Conservation (phyloP, 2,888 invertebrate genomes). For the Ptilodon capucinus region DNA sequence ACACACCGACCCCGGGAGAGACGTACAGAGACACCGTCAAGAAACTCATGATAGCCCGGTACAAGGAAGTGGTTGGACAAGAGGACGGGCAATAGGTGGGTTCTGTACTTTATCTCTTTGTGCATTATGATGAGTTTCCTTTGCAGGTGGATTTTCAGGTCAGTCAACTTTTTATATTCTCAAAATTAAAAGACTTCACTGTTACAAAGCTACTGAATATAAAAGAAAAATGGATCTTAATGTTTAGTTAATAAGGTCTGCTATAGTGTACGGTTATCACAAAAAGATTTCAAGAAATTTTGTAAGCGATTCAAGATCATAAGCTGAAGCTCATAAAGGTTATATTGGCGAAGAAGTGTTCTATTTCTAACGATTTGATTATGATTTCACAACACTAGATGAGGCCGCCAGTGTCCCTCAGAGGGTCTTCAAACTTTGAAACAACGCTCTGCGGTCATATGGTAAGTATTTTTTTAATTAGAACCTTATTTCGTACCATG, state of each 20-base stretch:
- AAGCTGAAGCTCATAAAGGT: conserved; percentile 16
- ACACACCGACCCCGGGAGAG: conserved; percentile 90
- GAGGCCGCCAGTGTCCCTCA: conserved; percentile 47
- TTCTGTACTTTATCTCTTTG: conserved; percentile 36
- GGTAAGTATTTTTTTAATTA: conserved; percentile 60
- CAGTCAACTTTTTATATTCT: conserved; percentile 34
- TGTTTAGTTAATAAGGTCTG: too few relatives aligned
- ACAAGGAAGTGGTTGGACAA: conserved; percentile 89
- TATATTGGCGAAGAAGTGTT: conserved; percentile 22
- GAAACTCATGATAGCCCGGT: conserved; percentile 94
- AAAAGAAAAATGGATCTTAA: neutral
- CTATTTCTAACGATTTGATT: conserved; percentile 72
- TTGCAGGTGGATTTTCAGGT: conserved; percentile 61
- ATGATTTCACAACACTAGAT: conserved; percentile 76
- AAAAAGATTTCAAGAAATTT: conserved; percentile 12
- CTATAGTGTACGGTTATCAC: neutral
- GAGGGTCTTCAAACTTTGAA: conserved; percentile 43
- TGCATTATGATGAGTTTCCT: conserved; percentile 25
- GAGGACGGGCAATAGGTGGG: conserved; percentile 78
- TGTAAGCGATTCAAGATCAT: conserved; percentile 12
- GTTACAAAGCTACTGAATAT: neutral
- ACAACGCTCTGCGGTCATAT: conserved; percentile 27
- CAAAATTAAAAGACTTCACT: neutral
- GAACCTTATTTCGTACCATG: conserved; percentile 4
- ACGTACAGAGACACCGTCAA: conserved; percentile 95